phyloP scores from a whole-genome alignment of 1,140 invertebrate species.

The Pachypeltis micranthus region DNA sequence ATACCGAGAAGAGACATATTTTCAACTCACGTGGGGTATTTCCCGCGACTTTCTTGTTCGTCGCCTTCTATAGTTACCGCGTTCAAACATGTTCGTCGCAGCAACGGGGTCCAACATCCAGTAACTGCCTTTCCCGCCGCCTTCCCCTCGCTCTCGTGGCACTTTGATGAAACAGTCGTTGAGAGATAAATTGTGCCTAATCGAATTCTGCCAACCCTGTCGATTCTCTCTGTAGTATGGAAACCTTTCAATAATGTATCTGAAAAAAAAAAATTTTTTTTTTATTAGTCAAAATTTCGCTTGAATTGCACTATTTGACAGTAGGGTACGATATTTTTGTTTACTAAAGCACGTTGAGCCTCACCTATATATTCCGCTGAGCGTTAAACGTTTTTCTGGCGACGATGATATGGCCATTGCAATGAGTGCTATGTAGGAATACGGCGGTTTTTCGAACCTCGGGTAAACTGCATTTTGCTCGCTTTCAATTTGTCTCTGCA shows the following conservation, averaged over 20 bases:
- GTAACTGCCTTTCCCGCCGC: constrained; percentile 91
- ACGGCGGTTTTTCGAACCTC: constrained; percentile 81
- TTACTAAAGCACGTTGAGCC: no score
- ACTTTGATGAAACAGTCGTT: constrained; percentile 99
- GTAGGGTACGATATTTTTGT: no score
- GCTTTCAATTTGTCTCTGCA: constrained; percentile 9
- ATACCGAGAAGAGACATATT: no score
- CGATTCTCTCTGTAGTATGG: constrained; percentile 97
- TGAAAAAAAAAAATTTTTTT: neutral
- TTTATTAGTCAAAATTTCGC: no score
- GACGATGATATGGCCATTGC: constrained; percentile 95
- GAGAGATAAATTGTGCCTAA: constrained; percentile 89
- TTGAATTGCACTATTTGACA: no score
- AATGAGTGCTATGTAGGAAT: constrained; percentile 95
- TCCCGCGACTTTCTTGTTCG: constrained; percentile 24
- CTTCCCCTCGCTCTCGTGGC: constrained; percentile 65
- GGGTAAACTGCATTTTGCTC: constrained; percentile 15
- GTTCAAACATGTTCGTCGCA: constrained; percentile 95
- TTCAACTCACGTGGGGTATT: constrained; percentile 3
- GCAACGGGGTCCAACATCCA: constrained; percentile 94
- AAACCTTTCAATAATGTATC: constrained; percentile 85
- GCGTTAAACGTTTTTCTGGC: constrained; percentile 83
- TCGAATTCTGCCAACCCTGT: constrained; percentile 91
- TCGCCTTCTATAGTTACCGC: constrained; percentile 47
- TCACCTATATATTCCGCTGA: constrained; percentile 91